Percentiles rank a stretch among this genome's conserved stretches.
phyloP scores from a whole-genome alignment of 2,888 invertebrate genomes.

The Cynaeus angustus region DNA sequence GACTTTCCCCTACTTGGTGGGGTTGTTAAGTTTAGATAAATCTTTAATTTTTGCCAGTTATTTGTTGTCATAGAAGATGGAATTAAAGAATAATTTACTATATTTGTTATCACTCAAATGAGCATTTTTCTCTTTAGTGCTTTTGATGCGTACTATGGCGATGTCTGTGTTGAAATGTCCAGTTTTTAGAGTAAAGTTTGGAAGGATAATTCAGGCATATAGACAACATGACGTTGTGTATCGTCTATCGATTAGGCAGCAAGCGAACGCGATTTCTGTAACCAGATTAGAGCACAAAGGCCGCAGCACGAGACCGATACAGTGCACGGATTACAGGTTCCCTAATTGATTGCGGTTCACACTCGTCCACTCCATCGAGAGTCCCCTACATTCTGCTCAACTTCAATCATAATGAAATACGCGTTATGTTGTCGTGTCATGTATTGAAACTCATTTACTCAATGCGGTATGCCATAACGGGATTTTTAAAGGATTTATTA shows the following conservation, averaged over 20 bases:
- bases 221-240: slow-evolving; percentile 13
- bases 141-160: slow-evolving; percentile 17
- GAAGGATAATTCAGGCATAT: not conserved
- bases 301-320: slow-evolving; percentile 52
- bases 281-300: slow-evolving; percentile 68
- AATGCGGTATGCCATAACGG: slow-evolving; percentile 35
- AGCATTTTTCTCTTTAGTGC: too few species aligned
- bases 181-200: not conserved
- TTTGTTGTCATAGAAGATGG: too few species aligned
- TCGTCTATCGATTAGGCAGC: slow-evolving; percentile 52
- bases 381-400: slow-evolving; percentile 46
- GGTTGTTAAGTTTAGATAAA: too few species aligned
- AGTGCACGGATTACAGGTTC: slow-evolving; percentile 53
- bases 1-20: too few species aligned
- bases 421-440: slow-evolving; percentile 52
- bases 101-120: too few species aligned
- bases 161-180: slow-evolving; percentile 7
- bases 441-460: slow-evolving; percentile 51
- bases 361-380: slow-evolving; percentile 46
- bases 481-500: slow-evolving; percentile 45
- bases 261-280: slow-evolving; percentile 65
- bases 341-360: slow-evolving; percentile 59
- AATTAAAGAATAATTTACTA: too few species aligned
- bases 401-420: slow-evolving; percentile 55
- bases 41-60: too few species aligned